phyloP scores from a whole-genome alignment of 2,113 vertebrate genomes.

The Carollia perspicillata region DNA sequence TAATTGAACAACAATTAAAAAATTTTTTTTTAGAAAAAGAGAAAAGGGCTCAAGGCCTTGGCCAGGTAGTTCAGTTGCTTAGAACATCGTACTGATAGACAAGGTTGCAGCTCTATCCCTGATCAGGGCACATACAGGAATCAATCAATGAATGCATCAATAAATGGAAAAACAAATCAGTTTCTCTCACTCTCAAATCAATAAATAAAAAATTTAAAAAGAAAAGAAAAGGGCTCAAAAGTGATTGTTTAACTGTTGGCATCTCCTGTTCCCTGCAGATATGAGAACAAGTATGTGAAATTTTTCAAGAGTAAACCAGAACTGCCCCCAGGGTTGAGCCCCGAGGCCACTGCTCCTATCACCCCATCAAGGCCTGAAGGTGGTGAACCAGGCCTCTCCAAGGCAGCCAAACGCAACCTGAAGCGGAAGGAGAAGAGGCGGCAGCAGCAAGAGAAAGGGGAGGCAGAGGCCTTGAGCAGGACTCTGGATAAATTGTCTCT shows the following conservation, averaged over 20 bases:
- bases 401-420: constrained; percentile 93
- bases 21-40: too few relatives aligned
- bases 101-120: too few relatives aligned
- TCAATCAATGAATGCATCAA: too few relatives aligned
- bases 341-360: constrained; percentile 67
- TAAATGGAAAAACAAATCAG: too few relatives aligned
- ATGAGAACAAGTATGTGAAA: constrained; percentile 98
- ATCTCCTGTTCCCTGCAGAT: constrained; percentile 79
- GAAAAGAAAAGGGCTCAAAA: background rate
- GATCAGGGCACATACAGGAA: too few relatives aligned
- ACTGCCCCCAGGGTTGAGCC: constrained; percentile 91
- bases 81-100: too few relatives aligned
- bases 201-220: too few relatives aligned
- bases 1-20: too few relatives aligned
- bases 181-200: too few relatives aligned
- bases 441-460: constrained; percentile 86
- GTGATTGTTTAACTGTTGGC: background rate
- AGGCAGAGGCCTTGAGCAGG: constrained; percentile 79
- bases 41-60: too few relatives aligned
- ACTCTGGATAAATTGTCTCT: constrained; percentile 82
- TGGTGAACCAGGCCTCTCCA: constrained; percentile 85
- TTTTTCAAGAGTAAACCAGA: constrained; percentile 97
- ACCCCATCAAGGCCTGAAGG: constrained; percentile 72
- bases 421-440: constrained; percentile 95
- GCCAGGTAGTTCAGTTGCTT: too few relatives aligned